A percentile compares a stretch with the other conserved stretches of the same genome.
phyloP scores from a whole-genome alignment of 1,140 invertebrate species.

The Neodiprion pinetum region DNA sequence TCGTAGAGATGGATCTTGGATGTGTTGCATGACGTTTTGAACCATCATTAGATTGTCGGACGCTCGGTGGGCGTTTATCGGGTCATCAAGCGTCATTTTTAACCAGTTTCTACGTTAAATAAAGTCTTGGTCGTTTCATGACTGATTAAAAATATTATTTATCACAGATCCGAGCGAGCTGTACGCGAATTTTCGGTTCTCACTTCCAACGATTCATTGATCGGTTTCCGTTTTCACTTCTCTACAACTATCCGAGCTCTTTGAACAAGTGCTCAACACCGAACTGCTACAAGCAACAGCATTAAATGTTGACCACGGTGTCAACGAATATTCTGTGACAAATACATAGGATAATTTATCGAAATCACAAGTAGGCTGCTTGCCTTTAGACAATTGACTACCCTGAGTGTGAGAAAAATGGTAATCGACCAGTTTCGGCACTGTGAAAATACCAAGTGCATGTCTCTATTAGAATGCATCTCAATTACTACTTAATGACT shows the following conservation, averaged over 20 bases:
- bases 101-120: neutral
- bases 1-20: neutral
- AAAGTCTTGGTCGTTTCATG: neutral
- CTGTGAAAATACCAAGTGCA: too few species aligned
- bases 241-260: neutral
- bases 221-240: neutral
- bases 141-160: too few species aligned
- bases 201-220: neutral
- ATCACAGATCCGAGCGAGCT: too few species aligned
- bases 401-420: too few species aligned
- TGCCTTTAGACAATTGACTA: too few species aligned
- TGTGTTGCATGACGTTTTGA: neutral
- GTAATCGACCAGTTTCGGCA: too few species aligned
- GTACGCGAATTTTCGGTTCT: neutral
- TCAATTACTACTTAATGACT: neutral
- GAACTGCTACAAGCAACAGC: too few species aligned
- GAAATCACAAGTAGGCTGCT: too few species aligned
- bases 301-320: neutral
- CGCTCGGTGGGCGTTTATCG: neutral
- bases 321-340: neutral
- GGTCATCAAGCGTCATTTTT: too few species aligned
- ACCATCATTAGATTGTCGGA: neutral
- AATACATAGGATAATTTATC: too few species aligned
- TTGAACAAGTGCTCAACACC: too few species aligned
- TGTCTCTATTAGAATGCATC: too few species aligned